Evolutionary conservation across 2,888 invertebrate species (phyloP).

Genomic region (Gymnoscelis rufifasciata): DNA sequence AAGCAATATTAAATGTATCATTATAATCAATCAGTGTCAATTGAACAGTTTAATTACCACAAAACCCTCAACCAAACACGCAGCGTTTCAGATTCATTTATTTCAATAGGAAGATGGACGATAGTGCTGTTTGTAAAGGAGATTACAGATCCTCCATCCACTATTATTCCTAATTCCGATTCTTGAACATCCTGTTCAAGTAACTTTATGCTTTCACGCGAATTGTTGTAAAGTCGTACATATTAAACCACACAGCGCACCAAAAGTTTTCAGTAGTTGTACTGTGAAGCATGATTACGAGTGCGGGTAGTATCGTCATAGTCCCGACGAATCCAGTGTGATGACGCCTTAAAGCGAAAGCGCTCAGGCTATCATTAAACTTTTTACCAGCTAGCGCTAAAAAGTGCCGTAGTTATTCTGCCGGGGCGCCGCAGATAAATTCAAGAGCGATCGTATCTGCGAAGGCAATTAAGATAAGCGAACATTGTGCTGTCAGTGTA

Average conservation of each 20-base stretch:
- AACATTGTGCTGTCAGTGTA: slow-evolving; percentile 63
- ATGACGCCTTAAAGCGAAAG: slow-evolving; percentile 7
- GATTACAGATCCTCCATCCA: not conserved
- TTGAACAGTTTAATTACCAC: slow-evolving; percentile 13
- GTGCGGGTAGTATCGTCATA: slow-evolving; percentile 1
- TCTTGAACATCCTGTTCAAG: too few relatives aligned
- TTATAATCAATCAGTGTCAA: slow-evolving; percentile 4
- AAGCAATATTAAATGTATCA: slow-evolving; percentile 3
- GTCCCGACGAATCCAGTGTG: slow-evolving; percentile 2
- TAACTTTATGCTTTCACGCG: not conserved
- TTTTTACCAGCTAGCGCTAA: slow-evolving; percentile 53
- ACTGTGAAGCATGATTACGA: slow-evolving; percentile 1
- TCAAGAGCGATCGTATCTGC: slow-evolving; percentile 62
- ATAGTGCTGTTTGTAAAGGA: slow-evolving; percentile 4
- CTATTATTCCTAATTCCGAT: not conserved
- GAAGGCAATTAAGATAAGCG: slow-evolving; percentile 74
- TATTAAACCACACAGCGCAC: not conserved
- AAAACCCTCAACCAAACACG: slow-evolving; percentile 17
- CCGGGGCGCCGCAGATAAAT: slow-evolving; percentile 58
- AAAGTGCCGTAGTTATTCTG: slow-evolving; percentile 50
- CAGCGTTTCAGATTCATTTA: slow-evolving; percentile 29
- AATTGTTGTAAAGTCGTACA: not conserved
- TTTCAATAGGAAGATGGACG: slow-evolving; percentile 31
- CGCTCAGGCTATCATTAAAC: slow-evolving; percentile 48
- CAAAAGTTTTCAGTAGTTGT: not conserved